Conservation (phyloP, 2,888 invertebrate genomes). For the Adineta ricciae region DNA sequence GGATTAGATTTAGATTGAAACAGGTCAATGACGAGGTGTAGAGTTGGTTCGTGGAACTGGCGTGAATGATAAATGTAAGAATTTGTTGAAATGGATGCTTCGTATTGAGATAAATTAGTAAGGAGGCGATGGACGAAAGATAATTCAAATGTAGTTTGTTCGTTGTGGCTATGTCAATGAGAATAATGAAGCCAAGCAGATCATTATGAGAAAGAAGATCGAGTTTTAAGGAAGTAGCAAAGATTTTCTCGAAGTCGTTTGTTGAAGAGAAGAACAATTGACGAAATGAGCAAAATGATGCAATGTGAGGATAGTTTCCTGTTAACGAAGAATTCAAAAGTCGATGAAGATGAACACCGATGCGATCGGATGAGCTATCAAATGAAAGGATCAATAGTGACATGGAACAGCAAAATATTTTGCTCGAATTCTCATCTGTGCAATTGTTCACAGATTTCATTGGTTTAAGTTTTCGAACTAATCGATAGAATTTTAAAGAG, state of each 20-base stretch:
- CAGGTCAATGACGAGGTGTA: conserved; percentile 13
- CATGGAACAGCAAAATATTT: background rate
- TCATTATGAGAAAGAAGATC: background rate
- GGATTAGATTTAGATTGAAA: background rate
- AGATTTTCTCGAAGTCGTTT: conserved; percentile 6
- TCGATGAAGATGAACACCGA: background rate
- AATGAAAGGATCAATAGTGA: background rate
- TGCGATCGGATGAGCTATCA: background rate
- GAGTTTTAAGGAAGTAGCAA: background rate
- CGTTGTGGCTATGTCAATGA: conserved; percentile 4
- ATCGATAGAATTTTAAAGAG: background rate
- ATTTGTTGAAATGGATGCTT: conserved; percentile 12
- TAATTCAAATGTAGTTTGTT: background rate
- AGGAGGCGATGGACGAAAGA: background rate
- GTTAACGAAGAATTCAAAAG: background rate
- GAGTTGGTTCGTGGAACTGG: background rate
- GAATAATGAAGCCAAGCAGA: background rate
- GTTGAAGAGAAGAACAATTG: background rate
- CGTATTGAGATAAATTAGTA: background rate
- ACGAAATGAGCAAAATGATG: background rate
- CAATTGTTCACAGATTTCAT: background rate
- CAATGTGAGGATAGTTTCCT: background rate
- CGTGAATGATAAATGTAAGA: conserved; percentile 13
- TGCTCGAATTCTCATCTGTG: no score
- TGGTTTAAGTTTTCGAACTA: background rate